Evolutionary conservation across 2,888 invertebrate genomes (phyloP).

Genomic region (Coleophora flavipennella): DNA sequence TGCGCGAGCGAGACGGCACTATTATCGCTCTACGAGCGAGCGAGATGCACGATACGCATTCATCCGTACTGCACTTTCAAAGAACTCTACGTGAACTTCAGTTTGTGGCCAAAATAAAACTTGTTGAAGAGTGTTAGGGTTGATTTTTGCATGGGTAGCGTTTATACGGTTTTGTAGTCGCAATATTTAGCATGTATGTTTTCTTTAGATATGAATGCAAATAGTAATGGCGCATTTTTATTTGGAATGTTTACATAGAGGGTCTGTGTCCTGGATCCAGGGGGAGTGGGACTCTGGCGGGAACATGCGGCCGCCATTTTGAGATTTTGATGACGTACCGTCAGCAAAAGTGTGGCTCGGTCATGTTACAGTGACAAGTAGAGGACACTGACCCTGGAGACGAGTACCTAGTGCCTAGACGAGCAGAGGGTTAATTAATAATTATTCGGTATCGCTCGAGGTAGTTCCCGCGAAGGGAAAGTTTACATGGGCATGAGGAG

Average conservation of each 20-base stretch:
- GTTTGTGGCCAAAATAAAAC: constrained; percentile 9
- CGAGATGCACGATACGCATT: constrained; percentile 42
- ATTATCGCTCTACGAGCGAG: constrained; percentile 17
- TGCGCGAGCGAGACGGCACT: constrained; percentile 33
- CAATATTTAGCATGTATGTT: constrained; percentile 70
- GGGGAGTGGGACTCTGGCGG: background rate
- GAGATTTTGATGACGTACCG: constrained; percentile 30
- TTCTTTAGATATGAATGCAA: constrained; percentile 73
- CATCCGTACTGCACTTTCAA: constrained; percentile 47
- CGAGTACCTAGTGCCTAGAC: no score
- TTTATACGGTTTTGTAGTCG: constrained; percentile 33
- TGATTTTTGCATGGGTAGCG: constrained; percentile 11
- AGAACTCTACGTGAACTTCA: constrained; percentile 18
- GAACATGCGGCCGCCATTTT: constrained; percentile 53
- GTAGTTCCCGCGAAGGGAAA: no score
- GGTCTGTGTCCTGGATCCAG: constrained; percentile 27
- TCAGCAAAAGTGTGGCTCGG: constrained; percentile 38
- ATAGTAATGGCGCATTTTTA: constrained; percentile 72
- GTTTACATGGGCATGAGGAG: no score
- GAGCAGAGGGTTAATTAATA: no score
- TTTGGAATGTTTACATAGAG: constrained; percentile 69
- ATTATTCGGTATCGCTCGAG: no score
- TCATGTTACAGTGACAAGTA: no score
- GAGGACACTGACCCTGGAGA: no score
- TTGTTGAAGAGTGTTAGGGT: constrained; percentile 16